These are phyloP conservation scores for Antechinus stuartii DNA, from an alignment of 2,113 vertebrate genomes.

Conservation along the genomic window DNA sequence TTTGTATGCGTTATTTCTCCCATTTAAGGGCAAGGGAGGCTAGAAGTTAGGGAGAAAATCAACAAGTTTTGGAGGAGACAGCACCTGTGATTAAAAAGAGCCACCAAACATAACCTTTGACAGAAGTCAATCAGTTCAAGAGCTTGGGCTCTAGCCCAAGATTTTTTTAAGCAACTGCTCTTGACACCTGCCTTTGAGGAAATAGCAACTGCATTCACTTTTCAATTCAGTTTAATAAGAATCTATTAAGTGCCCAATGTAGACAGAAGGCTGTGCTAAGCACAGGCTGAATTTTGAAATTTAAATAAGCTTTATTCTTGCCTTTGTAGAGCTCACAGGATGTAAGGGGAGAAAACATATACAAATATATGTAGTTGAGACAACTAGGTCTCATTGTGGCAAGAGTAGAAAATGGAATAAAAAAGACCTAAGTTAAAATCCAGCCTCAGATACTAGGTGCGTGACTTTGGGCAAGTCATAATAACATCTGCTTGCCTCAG, in stretches of 20 bases:
- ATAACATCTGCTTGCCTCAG: background rate
- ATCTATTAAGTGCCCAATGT: background rate
- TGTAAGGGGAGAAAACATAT: background rate
- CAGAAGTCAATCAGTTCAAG: background rate
- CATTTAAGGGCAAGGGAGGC: slow-evolving; percentile 17
- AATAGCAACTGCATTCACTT: background rate
- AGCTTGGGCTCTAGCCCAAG: background rate
- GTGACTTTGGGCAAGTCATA: background rate
- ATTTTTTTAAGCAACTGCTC: background rate
- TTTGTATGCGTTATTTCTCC: background rate
- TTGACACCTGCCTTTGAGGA: background rate
- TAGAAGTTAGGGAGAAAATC: background rate
- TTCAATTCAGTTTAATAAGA: background rate
- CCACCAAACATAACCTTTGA: background rate
- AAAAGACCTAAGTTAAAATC: background rate
- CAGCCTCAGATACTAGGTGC: background rate
- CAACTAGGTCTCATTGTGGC: background rate
- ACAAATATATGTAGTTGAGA: background rate
- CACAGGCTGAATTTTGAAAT: background rate
- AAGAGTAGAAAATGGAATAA: background rate
- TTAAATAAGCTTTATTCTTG: background rate
- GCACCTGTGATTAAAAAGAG: background rate
- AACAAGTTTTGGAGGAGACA: background rate
- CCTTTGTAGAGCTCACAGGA: background rate
- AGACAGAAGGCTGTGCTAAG: background rate